Evolutionary conservation across 2,888 invertebrate species (phyloP).

Genomic region (Catocala nupta): DNA sequence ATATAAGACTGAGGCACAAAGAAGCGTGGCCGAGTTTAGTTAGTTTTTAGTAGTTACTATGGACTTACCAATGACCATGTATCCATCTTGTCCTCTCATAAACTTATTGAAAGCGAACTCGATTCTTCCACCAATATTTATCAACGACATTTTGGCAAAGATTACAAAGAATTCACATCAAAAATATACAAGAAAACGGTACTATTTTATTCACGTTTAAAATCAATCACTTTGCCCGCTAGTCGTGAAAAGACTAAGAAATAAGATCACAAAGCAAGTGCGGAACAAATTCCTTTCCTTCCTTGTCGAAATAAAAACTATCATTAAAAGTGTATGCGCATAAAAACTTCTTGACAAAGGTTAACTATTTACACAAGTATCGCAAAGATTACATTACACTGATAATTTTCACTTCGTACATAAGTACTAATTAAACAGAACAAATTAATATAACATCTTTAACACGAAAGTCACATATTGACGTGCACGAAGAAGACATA

Average conservation of each 20-base stretch:
- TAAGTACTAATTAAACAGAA: conserved; percentile 1
- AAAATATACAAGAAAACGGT: conserved; percentile 4
- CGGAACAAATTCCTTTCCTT: conserved; percentile 40
- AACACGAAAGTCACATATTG: no score
- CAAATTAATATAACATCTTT: no score
- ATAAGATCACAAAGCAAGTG: conserved; percentile 25
- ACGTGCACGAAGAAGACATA: not conserved
- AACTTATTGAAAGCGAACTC: conserved; percentile 67
- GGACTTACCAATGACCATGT: conserved; percentile 70
- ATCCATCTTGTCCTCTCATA: conserved; percentile 71
- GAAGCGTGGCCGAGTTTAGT: not conserved
- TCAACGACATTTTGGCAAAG: conserved; percentile 47
- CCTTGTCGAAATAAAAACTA: conserved; percentile 46
- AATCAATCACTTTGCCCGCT: conserved; percentile 26
- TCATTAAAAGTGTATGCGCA: conserved; percentile 25
- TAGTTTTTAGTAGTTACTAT: not conserved
- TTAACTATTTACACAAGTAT: conserved; percentile 37
- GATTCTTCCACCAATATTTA: conserved; percentile 56
- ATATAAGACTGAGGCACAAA: no score
- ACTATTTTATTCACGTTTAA: conserved; percentile 4
- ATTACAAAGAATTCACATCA: not conserved
- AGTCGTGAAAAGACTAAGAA: conserved; percentile 39
- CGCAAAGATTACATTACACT: conserved; percentile 23
- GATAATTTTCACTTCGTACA: conserved; percentile 37
- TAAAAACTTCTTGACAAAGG: conserved; percentile 39